These are phyloP conservation scores for Rallus limicola DNA, from an alignment of 2,113 vertebrate genomes.

Conservation along the genomic window DNA sequence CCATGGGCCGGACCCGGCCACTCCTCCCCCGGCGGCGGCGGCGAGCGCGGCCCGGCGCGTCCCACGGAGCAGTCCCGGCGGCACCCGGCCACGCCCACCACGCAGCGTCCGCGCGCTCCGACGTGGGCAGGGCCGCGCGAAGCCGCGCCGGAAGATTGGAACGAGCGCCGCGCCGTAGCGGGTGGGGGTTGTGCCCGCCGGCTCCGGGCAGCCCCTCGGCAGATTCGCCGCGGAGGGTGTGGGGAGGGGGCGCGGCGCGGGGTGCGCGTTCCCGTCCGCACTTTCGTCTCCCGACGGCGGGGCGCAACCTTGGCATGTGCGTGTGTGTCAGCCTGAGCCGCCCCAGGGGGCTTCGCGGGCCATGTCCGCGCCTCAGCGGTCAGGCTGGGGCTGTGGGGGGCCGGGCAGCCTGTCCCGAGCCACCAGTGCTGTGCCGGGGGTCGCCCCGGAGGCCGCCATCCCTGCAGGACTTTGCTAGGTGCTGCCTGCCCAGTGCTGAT, in stretches of 20 bases:
- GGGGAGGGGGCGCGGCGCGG: fast-evolving
- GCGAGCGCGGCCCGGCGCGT: background rate
- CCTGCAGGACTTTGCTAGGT: background rate
- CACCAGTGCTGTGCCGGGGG: too few species aligned
- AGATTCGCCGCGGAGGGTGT: background rate
- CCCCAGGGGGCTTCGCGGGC: fast-evolving
- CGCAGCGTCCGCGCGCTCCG: slow-evolving; percentile 71
- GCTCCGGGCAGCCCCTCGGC: fast-evolving
- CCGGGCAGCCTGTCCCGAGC: background rate
- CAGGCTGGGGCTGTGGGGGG: background rate
- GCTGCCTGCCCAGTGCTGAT: fast-evolving
- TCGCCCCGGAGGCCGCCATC: background rate
- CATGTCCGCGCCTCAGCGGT: too few species aligned
- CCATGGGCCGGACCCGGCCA: slow-evolving; percentile 68
- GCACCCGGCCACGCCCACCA: slow-evolving; percentile 44
- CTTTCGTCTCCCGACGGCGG: background rate
- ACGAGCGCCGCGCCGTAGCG: slow-evolving; percentile 56
- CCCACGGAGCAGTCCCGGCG: slow-evolving; percentile 14
- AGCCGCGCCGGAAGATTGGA: background rate
- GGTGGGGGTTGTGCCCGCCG: background rate
- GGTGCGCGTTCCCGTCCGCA: background rate
- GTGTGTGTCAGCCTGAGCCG: background rate
- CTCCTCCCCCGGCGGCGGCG: background rate
- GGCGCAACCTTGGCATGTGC: fast-evolving
- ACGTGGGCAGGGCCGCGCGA: slow-evolving; percentile 46